Evolutionary conservation across 2,888 invertebrate genomes (phyloP), one percentile per base, ranked within the genome.

Genomic region (Acanthococcus lagerstroemiae): DNA sequence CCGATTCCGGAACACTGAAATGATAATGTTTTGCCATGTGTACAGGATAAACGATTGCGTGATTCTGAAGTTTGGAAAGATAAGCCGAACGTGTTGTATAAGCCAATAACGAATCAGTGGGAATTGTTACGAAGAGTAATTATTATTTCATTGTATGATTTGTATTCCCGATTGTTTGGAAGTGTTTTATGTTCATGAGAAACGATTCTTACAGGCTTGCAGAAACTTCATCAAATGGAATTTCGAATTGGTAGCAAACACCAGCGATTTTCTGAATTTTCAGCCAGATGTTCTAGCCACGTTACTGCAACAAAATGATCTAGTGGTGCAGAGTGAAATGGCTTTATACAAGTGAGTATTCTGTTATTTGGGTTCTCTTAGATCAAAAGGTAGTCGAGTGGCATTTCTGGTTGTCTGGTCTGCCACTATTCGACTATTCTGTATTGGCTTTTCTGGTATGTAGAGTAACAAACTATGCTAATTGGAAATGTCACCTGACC

Each of bases 151-250:
- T 37, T 37, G 2, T 37, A 15, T 30, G 6, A 15, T 37, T 37
- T 37, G 12, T 2, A 37, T 37, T 37, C n/a, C n/a, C n/a, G 37
- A 37, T 37, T 9, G 3, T 9, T 30, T 37, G 37, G 37, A 30
- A 30, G 12, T 15, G n/a, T 37, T 37, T 37, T 9, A 9, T 15
- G 37, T 30, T n/a, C n/a, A 30, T 37, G 37, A 37, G 12, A 37
- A 37, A 2, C 37, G 37, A 54, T 52, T 67, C 50, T 70, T 71
- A 4, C 79, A 87, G 78, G 83, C 83, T 12, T 87, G 90, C 71
- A 85, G 87, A 74, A 86, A 88, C 74, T 91, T 88, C 75, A 83
- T 95, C 52, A 90, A 90, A 75, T 92, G 91, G 89, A 95, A 95
- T 77, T 81, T 95, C 70, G 89, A 91, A 76, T 82, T 86, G 73